Evolutionary conservation across 1,140 invertebrate species (phyloP).

Genomic region (Probaryconus sp.): DNA sequence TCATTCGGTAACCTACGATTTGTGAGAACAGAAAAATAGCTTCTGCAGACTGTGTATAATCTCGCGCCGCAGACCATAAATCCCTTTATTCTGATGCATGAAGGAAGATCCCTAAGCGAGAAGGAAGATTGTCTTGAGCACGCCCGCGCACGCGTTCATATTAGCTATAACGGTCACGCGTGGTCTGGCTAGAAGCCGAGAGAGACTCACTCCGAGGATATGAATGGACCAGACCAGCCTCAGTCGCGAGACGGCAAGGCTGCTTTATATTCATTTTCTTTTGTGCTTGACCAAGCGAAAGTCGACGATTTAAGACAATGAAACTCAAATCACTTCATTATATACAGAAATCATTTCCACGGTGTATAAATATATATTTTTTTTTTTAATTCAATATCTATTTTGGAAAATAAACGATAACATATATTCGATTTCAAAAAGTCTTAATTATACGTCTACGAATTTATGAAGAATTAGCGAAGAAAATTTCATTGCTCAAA

Average conservation of each 20-base stretch:
- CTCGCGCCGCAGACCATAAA: too few relatives aligned
- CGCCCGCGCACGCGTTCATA: slow-evolving; percentile 66
- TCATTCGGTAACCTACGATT: too few relatives aligned
- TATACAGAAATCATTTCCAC: slow-evolving; percentile 33
- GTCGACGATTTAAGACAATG: slow-evolving; percentile 50
- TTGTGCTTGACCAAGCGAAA: slow-evolving; percentile 55
- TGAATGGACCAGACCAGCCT: slow-evolving; percentile 63
- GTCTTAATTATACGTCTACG: too few relatives aligned
- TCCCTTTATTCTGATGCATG: too few relatives aligned
- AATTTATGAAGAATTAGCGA: too few relatives aligned
- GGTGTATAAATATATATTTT: too few relatives aligned
- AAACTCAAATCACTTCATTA: slow-evolving; percentile 52
- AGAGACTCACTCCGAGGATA: slow-evolving; percentile 50
- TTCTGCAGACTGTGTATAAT: too few relatives aligned
- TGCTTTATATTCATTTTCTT: slow-evolving; percentile 57
- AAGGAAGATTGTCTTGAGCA: slow-evolving; percentile 26
- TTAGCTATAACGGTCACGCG: slow-evolving; percentile 64
- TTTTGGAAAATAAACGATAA: too few relatives aligned
- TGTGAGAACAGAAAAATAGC: too few relatives aligned
- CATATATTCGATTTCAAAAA: too few relatives aligned
- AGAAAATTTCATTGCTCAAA: too few relatives aligned
- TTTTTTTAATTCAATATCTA: too few relatives aligned
- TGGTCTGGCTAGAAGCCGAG: slow-evolving; percentile 50
- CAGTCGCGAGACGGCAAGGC: slow-evolving; percentile 45
- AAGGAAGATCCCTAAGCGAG: slow-evolving; percentile 20